A percentile compares a stretch with the other conserved stretches of the same genome.
Evolutionary conservation across 2,113 vertebrate species (phyloP).

Genomic region (Marmota flaviventris): DNA sequence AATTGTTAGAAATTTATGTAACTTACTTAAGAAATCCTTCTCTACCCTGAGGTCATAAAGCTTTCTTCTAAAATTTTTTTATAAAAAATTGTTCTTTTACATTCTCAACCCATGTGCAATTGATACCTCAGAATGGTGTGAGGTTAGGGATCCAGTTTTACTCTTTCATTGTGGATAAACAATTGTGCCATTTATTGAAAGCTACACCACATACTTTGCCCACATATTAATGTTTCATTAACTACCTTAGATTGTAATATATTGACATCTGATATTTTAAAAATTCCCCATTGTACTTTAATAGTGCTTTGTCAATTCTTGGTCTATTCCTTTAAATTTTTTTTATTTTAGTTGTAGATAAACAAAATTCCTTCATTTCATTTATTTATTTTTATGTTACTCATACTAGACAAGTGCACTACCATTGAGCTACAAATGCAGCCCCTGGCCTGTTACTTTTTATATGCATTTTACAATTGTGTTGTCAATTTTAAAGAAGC

Average conservation of each 20-base stretch:
- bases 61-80: not conserved
- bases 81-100: not conserved
- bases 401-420: too few relatives aligned
- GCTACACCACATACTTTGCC: not conserved
- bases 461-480: slow-evolving; percentile 12
- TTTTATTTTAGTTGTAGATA: too few relatives aligned
- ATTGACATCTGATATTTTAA: not conserved
- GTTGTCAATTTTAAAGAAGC: slow-evolving; percentile 52
- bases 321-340: not conserved
- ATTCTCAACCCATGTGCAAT: not conserved
- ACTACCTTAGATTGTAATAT: not conserved
- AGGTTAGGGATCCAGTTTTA: slow-evolving; percentile 3
- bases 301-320: not conserved
- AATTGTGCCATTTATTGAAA: not conserved
- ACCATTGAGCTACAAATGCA: too few relatives aligned
- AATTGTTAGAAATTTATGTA: slow-evolving; percentile 7
- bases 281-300: not conserved
- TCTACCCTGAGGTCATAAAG: not conserved
- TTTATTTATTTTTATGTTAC: too few relatives aligned
- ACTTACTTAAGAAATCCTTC: slow-evolving; percentile 29
- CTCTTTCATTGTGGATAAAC: not conserved
- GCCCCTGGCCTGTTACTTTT: not conserved
- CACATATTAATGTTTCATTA: not conserved
- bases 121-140: slow-evolving; percentile 3
- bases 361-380: too few relatives aligned